Conservation (phyloP, 1,140 invertebrate genomes). For the Homalodisca vitripennis region DNA sequence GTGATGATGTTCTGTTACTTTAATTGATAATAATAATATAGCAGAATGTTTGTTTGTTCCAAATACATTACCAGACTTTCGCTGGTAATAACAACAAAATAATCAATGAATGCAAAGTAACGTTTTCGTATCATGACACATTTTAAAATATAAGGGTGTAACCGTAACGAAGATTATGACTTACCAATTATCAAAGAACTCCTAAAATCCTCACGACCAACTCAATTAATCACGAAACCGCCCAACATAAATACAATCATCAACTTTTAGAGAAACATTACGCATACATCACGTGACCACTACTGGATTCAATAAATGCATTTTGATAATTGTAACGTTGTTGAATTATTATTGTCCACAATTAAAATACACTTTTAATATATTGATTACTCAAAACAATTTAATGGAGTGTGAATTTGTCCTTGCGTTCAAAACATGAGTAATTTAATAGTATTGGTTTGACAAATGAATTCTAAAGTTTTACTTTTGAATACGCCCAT, state of each 20-base stretch:
- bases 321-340: no score
- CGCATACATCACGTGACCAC: constrained; percentile 8
- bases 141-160: background rate
- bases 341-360: no score
- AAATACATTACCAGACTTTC: background rate
- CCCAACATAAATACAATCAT: constrained; percentile 13
- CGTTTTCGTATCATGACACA: background rate
- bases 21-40: background rate
- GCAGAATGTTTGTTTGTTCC: background rate
- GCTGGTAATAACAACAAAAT: background rate
- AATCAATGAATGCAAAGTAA: background rate
- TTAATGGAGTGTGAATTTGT: no score
- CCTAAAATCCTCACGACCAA: background rate
- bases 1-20: background rate
- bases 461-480: no score
- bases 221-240: constrained; percentile 13
- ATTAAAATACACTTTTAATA: no score
- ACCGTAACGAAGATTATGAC: background rate
- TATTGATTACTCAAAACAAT: no score
- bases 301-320: no score
- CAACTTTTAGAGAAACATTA: constrained; percentile 6
- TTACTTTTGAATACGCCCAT: no score
- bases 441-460: no score
- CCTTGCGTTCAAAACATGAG: no score
- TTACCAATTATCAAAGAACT: background rate